These are phyloP conservation scores for Petrocephalus zakoni DNA, from an alignment of 2,113 vertebrate species.

Conservation along the genomic window DNA sequence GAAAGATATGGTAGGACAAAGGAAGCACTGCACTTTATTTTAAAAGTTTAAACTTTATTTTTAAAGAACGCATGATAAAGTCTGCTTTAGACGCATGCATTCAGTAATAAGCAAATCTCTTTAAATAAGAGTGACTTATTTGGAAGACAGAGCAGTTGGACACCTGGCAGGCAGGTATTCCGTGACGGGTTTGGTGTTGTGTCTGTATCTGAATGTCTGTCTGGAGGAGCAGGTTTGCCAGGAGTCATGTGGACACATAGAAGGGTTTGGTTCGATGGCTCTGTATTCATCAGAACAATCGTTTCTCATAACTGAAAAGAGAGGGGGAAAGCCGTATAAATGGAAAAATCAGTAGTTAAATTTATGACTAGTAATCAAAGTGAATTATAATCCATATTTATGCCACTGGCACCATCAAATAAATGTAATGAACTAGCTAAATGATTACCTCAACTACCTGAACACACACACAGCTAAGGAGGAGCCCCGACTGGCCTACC, in stretches of 20 bases:
- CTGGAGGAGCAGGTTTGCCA: neutral
- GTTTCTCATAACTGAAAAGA: slow-evolving; percentile 83
- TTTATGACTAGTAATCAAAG: neutral
- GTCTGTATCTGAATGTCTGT: neutral
- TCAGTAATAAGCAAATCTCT: neutral
- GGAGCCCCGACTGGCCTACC: neutral
- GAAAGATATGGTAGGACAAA: neutral
- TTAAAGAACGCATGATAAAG: neutral
- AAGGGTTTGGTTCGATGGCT: slow-evolving; percentile 13
- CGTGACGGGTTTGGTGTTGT: neutral
- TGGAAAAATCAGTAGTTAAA: neutral
- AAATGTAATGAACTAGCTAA: neutral
- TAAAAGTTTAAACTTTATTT: slow-evolving; percentile 5
- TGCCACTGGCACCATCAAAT: neutral
- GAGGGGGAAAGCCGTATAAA: neutral
- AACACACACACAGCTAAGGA: neutral
- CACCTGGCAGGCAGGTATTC: neutral
- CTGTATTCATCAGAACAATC: slow-evolving; percentile 77
- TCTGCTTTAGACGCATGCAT: slow-evolving; percentile 8
- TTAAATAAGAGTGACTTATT: neutral
- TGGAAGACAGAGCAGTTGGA: neutral
- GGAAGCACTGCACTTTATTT: slow-evolving; percentile 11
- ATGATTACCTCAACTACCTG: neutral
- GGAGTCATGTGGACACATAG: slow-evolving; percentile 31
- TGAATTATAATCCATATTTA: neutral